Conservation (phyloP, 2,113 vertebrate genomes). For the Ptilonorhynchus violaceus region DNA sequence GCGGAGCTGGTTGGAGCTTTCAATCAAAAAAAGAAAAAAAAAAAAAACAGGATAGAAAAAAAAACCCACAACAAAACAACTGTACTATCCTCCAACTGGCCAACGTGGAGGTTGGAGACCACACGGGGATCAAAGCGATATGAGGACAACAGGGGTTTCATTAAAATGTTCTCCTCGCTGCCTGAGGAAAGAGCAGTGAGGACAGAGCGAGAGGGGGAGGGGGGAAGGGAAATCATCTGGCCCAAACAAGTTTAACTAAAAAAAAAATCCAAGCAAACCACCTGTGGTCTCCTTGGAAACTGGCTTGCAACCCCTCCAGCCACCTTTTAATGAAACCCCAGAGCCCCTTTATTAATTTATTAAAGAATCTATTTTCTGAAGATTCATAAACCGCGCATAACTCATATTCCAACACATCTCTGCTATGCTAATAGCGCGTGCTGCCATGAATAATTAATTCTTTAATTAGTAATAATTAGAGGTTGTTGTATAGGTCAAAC, state of each 20-base stretch:
- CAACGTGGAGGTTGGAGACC: conserved; percentile 76
- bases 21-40: conserved; percentile 47
- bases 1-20: conserved; percentile 64
- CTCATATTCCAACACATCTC: conserved; percentile 82
- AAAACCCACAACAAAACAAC: not conserved
- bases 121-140: conserved; percentile 85
- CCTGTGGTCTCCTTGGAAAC: conserved; percentile 92
- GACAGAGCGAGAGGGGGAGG: conserved; percentile 76
- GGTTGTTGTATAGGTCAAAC: conserved; percentile 83
- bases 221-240: conserved; percentile 83
- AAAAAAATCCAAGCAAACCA: conserved; percentile 83
- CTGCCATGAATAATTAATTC: conserved; percentile 86
- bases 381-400: conserved; percentile 85
- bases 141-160: conserved; percentile 90
- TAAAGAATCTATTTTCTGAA: conserved; percentile 89
- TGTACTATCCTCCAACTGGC: conserved; percentile 76
- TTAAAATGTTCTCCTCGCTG: conserved; percentile 84
- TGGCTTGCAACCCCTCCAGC: conserved; percentile 88
- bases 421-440: conserved; percentile 80
- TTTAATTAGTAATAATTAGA: conserved; percentile 89
- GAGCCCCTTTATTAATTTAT: conserved; percentile 92
- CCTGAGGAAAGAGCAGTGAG: conserved; percentile 83
- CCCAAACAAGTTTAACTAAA: conserved; percentile 87
- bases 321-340: conserved; percentile 96
- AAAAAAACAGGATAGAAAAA: not conserved